Percentiles rank a stretch among this genome's conserved stretches.
These are phyloP conservation scores for Phenacoccus solenopsis DNA, from an alignment of 1,140 invertebrate species.

Conservation along the genomic window DNA sequence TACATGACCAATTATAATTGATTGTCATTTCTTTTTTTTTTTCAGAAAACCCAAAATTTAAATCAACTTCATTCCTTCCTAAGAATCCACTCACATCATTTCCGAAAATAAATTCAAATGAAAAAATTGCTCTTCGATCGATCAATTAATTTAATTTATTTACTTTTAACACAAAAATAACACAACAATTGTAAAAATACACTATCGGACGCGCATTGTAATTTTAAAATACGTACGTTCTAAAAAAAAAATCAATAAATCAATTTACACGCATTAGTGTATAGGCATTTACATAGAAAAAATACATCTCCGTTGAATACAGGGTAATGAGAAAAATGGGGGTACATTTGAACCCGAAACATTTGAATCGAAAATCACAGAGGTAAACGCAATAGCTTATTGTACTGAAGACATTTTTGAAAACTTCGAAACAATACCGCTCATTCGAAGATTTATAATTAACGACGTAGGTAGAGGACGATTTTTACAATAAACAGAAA, in stretches of 20 bases:
- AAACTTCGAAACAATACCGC: neutral
- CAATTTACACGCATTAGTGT: neutral
- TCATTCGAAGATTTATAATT: neutral
- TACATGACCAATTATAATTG: no score
- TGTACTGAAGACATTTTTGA: neutral
- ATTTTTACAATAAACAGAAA: neutral
- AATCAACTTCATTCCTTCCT: neutral
- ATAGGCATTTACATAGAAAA: neutral
- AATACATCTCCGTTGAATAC: no score
- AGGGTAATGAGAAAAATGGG: neutral
- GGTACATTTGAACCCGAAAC: neutral
- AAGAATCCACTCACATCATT: no score
- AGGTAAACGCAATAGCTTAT: neutral
- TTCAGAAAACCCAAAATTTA: neutral
- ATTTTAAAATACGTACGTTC: neutral
- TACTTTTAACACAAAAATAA: conserved; percentile 7
- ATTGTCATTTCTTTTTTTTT: no score
- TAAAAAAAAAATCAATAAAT: neutral
- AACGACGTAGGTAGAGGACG: neutral
- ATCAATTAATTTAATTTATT: neutral
- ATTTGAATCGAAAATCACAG: conserved; percentile 10
- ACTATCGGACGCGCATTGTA: conserved; percentile 8
- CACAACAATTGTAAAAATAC: conserved; percentile 12
- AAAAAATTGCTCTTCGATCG: neutral
- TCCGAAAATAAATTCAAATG: no score